Conservation (phyloP, 2,797 vertebrate species). For the Coracias cyanogaster region DNA sequence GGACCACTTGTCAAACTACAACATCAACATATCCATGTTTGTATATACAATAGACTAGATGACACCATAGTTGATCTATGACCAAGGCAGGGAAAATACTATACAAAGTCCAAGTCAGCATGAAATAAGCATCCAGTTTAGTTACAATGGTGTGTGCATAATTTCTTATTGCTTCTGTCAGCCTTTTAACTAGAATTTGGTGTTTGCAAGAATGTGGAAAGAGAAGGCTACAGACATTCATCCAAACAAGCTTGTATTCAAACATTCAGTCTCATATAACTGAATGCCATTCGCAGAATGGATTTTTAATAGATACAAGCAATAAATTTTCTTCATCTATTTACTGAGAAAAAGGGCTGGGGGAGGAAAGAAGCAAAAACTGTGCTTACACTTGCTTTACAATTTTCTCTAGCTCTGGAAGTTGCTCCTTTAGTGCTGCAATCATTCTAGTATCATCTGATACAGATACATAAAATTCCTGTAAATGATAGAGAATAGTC, state of each 20-base stretch:
- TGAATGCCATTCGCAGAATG: not conserved
- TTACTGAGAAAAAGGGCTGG: not conserved
- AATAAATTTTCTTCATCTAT: not conserved
- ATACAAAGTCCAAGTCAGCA: not conserved
- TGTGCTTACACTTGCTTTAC: constrained; percentile 90
- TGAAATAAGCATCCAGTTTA: not conserved
- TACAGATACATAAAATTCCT: constrained; percentile 95
- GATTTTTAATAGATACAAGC: not conserved
- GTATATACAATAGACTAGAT: not conserved
- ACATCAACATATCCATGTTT: not conserved
- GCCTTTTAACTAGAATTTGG: not conserved
- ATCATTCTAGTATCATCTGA: constrained; percentile 90
- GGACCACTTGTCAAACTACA: not conserved
- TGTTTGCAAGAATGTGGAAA: not conserved
- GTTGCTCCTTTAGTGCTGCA: constrained; percentile 90
- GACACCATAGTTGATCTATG: not conserved
- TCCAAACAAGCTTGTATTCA: not conserved
- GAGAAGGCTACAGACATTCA: not conserved
- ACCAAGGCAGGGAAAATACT: not conserved
- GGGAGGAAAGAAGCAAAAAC: constrained; percentile 6
- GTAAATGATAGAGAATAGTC: constrained; percentile 74
- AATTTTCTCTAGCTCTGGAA: constrained; percentile 88
- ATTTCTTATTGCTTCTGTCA: not conserved
- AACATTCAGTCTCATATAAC: not conserved
- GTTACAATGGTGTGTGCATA: not conserved